A percentile compares a stretch with the other conserved stretches of the same genome.
phyloP scores from a whole-genome alignment of 2,888 invertebrate species.

The Lithophane semibrunnea region DNA sequence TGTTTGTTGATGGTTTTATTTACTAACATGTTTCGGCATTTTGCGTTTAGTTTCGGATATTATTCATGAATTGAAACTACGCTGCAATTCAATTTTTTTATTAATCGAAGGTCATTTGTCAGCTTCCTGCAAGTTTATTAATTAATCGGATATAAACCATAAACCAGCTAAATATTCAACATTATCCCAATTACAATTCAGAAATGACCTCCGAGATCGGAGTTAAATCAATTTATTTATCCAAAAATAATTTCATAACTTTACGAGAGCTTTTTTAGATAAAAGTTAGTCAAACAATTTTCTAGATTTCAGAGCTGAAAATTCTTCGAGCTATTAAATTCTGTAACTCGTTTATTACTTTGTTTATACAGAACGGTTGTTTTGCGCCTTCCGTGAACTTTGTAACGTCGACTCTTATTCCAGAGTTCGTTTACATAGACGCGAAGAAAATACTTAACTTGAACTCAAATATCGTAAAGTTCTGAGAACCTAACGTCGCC shows the following conservation, averaged over 20 bases:
- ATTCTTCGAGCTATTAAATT: slow-evolving; percentile 57
- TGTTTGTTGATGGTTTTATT: slow-evolving; percentile 36
- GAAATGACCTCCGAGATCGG: slow-evolving; percentile 8
- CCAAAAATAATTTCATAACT: slow-evolving; percentile 38
- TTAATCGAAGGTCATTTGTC: too few species aligned
- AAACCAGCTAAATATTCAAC: background rate
- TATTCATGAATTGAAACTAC: background rate
- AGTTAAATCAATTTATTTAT: slow-evolving; percentile 29
- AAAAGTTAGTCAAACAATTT: slow-evolving; percentile 42
- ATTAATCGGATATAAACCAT: too few species aligned
- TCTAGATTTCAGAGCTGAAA: slow-evolving; percentile 54
- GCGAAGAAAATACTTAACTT: slow-evolving; percentile 57
- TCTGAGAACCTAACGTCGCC: slow-evolving; percentile 34
- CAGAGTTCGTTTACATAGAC: slow-evolving; percentile 56
- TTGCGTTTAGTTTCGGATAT: background rate
- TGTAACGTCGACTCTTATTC: slow-evolving; percentile 52
- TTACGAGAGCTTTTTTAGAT: slow-evolving; percentile 22
- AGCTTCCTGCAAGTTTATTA: background rate
- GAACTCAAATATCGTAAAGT: slow-evolving; percentile 60
- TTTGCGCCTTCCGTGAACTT: slow-evolving; percentile 60
- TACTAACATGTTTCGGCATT: background rate
- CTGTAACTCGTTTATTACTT: slow-evolving; percentile 61
- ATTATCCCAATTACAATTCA: slow-evolving; percentile 7
- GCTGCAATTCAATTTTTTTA: too few species aligned
- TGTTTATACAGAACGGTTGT: slow-evolving; percentile 54